Base-by-base conservation (phyloP, 2,797 vertebrate species). In the Perodicticus potto region DNA sequence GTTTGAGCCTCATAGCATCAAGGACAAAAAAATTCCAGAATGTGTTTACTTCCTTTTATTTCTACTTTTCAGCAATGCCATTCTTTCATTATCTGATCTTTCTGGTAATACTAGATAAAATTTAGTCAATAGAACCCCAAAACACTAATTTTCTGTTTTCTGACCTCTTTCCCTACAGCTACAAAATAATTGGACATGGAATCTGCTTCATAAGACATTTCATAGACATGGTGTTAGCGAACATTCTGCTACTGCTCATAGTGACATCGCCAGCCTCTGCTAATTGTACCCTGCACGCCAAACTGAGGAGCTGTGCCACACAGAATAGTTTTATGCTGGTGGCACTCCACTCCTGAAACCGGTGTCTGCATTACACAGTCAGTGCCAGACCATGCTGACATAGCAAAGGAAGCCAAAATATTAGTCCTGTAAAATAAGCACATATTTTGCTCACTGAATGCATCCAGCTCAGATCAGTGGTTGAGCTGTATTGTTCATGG, bases 101-200 rank as follows among this genome's bases (percentile, higher is more conserved):
- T 89, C 85, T 96, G 74, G 67, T 86, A 91, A 78, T 89, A 82
- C 63, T 49, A 86, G 82, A 78, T 92, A 96, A 92, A 86, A 85
- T 78, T 34, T 53, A 89, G 87, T 92, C 92, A 97, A 91, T 90
- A 97, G 94, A 89, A 95, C 45, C 76, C 22, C 22, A 34, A 89
- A 89, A 40, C 72, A 45, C 73, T 81, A 81, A 81, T 91, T 84
- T 69, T 86, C 61, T 90, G 69, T 73, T 87, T 94, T 93, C 76
- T 92, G 6, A 94, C 77, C 63, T 87, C 29, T 73, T 96, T 11
- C 76, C 90, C 80, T 94, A 90, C 17, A 96, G 92, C 90, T 90
- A 95, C 53, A 93, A 96, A 93, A 95, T 96, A 97, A 97, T 90
- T 96, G 95, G 86, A 76, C 59, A 43, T 80, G 22, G 63, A 94